phyloP scores from a whole-genome alignment of 1,140 invertebrate species.

The Temnothorax longispinosus region DNA sequence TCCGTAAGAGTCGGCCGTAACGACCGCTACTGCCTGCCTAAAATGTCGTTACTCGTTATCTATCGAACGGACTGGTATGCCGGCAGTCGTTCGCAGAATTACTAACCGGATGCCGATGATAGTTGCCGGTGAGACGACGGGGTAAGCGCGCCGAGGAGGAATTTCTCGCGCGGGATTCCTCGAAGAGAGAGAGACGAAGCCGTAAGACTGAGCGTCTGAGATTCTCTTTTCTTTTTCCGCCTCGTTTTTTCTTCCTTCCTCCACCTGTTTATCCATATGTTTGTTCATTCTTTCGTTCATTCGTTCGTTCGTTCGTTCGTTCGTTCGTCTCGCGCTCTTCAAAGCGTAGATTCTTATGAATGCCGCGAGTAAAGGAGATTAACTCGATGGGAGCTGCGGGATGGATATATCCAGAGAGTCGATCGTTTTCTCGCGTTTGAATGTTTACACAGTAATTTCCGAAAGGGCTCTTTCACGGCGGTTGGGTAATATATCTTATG shows the following conservation, averaged over 20 bases:
- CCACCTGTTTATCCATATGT: slow-evolving; percentile 3
- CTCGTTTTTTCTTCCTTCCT: background rate
- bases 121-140: slow-evolving; percentile 50
- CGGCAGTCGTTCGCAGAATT: slow-evolving; percentile 54
- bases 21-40: slow-evolving; percentile 35
- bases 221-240: background rate
- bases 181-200: slow-evolving; percentile 23
- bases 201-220: background rate
- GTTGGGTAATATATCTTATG: slow-evolving; percentile 59
- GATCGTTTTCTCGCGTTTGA: slow-evolving; percentile 39
- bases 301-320: slow-evolving; percentile 37
- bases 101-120: slow-evolving; percentile 56
- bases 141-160: slow-evolving; percentile 13
- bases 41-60: slow-evolving; percentile 61
- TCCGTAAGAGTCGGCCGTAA: slow-evolving; percentile 28
- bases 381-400: slow-evolving; percentile 32
- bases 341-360: slow-evolving; percentile 30
- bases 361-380: slow-evolving; percentile 38
- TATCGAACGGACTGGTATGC: slow-evolving; percentile 47
- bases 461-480: slow-evolving; percentile 44
- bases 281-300: background rate
- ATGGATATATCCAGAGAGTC: slow-evolving; percentile 23
- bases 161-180: slow-evolving; percentile 56
- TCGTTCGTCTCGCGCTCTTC: slow-evolving; percentile 20
- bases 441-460: slow-evolving; percentile 65